phyloP scores from a whole-genome alignment of 2,113 vertebrate genomes.

The Esox niger region DNA sequence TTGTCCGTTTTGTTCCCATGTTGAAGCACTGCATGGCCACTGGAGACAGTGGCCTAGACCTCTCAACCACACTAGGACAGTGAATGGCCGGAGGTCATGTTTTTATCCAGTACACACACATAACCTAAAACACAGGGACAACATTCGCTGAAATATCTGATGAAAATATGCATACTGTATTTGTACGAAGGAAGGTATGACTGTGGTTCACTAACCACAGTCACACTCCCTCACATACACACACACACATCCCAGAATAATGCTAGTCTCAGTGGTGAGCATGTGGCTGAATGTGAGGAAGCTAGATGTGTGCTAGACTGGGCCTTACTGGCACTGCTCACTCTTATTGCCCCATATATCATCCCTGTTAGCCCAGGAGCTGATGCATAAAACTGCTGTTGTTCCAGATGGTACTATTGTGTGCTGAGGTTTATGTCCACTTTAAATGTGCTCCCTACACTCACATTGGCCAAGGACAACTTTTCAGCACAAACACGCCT shows the following conservation, averaged over 20 bases:
- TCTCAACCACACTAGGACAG: no score
- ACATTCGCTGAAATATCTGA: no score
- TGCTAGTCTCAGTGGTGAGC: background rate
- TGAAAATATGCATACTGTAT: no score
- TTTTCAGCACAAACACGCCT: background rate
- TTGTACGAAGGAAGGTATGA: no score
- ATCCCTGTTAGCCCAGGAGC: constrained; percentile 10
- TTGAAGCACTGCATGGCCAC: no score
- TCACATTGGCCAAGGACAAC: background rate
- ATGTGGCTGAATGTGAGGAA: background rate
- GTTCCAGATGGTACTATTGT: constrained; percentile 13
- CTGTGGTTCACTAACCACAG: background rate
- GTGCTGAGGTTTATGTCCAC: constrained; percentile 14
- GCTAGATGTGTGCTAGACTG: background rate
- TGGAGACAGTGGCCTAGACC: no score
- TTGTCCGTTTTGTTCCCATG: no score
- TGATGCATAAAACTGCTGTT: constrained; percentile 29
- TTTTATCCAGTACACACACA: no score
- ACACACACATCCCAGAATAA: background rate
- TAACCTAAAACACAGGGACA: no score
- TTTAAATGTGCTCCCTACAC: constrained; percentile 15
- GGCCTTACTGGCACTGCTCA: background rate
- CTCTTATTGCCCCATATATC: constrained; percentile 23
- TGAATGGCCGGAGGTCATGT: no score
- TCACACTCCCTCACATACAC: no score